A percentile compares a stretch with the other conserved stretches of the same genome.
These are phyloP conservation scores for Orestias chungarensis DNA, from an alignment of 2,797 vertebrate genomes.

Conservation along the genomic window DNA sequence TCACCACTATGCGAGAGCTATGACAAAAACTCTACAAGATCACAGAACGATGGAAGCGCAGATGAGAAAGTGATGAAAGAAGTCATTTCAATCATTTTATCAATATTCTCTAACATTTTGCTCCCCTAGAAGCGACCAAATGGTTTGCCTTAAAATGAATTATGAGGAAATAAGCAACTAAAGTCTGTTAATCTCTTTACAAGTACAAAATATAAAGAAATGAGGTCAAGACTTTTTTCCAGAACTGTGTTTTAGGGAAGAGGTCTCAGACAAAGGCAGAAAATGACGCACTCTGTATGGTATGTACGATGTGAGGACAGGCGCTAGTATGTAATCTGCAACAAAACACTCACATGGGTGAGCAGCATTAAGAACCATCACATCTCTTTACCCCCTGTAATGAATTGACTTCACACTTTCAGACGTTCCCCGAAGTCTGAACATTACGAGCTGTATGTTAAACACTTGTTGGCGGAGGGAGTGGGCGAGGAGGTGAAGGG, in stretches of 20 bases:
- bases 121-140: background rate
- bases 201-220: background rate
- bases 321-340: constrained; percentile 21
- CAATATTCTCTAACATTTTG: background rate
- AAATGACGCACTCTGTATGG: constrained; percentile 36
- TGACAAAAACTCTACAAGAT: no score
- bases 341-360: background rate
- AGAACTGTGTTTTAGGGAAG: background rate
- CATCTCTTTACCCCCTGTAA: background rate
- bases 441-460: background rate
- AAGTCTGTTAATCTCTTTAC: background rate
- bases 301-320: constrained; percentile 55
- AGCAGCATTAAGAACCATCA: rapidly evolving
- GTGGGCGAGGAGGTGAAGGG: constrained; percentile 36
- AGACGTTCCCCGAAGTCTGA: background rate
- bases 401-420: background rate
- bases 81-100: background rate
- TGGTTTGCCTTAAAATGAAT: background rate
- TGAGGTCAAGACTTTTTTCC: background rate
- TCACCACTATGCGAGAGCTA: no score
- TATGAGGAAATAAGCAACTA: background rate
- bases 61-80: background rate
- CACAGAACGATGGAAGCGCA: background rate
- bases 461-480: constrained; percentile 15
- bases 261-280: constrained; percentile 12